Evolutionary conservation across 2,888 invertebrate genomes (phyloP).

Genomic region (Camponotus fellah): DNA sequence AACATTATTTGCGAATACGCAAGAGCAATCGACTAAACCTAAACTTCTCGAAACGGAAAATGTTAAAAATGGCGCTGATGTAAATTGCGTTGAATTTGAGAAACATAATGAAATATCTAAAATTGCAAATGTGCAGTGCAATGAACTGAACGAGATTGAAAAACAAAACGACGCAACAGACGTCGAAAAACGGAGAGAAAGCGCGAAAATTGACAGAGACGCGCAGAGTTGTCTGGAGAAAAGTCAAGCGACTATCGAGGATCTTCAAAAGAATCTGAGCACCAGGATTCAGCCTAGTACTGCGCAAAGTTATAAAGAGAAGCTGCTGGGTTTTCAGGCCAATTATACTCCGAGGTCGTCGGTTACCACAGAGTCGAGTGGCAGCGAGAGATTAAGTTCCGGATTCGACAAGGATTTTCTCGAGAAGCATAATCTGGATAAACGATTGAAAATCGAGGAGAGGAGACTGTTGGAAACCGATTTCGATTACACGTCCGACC

Average conservation of each 20-base stretch:
- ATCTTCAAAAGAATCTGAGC: constrained; percentile 77
- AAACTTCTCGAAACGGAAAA: constrained; percentile 8
- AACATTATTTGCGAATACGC: constrained; percentile 25
- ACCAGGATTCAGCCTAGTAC: constrained; percentile 80
- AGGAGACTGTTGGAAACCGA: constrained; percentile 71
- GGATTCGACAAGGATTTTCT: constrained; percentile 80
- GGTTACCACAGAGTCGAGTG: constrained; percentile 42
- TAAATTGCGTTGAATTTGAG: constrained; percentile 11
- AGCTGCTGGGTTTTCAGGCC: constrained; percentile 68
- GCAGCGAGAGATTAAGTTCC: constrained; percentile 67
- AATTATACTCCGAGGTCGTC: constrained; percentile 56
- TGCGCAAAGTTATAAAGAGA: constrained; percentile 77
- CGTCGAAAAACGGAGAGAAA: constrained; percentile 12
- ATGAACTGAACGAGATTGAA: background rate
- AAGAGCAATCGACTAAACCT: background rate
- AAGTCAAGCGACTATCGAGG: constrained; percentile 78
- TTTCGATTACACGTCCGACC: constrained; percentile 71
- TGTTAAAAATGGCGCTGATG: background rate
- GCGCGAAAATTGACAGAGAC: constrained; percentile 16
- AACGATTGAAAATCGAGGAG: constrained; percentile 78
- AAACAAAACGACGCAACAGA: background rate
- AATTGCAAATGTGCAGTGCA: background rate
- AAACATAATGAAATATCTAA: background rate
- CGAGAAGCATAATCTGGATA: constrained; percentile 76
- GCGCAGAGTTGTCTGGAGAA: constrained; percentile 76